These are phyloP conservation scores for Tonatia bakeri DNA, from an alignment of 2,113 vertebrate genomes.

Conservation along the genomic window DNA sequence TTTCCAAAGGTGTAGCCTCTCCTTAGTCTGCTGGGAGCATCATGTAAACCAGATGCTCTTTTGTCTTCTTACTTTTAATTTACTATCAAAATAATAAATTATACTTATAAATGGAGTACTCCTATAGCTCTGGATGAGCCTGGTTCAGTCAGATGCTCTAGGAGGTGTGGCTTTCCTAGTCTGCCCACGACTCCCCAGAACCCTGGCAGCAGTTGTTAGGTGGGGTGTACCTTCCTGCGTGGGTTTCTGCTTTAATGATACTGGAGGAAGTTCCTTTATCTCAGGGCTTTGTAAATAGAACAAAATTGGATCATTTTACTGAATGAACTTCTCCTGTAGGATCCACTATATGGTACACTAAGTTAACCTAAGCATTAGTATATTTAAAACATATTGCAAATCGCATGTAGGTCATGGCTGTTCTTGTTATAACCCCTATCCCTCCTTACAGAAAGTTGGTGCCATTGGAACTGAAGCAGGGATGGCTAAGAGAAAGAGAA, in stretches of 20 bases:
- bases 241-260: neutral
- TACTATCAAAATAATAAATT: neutral
- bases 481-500: neutral
- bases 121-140: neutral
- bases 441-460: neutral
- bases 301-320: neutral
- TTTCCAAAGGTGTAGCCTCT: neutral
- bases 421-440: neutral
- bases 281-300: neutral
- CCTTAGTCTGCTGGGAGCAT: neutral
- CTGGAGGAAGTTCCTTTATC: neutral
- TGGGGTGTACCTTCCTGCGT: neutral
- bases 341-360: neutral
- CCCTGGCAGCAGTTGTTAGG: too few species aligned
- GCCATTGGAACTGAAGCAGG: neutral
- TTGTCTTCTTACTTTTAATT: constrained; percentile 8
- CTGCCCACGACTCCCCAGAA: neutral
- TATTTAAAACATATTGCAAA: neutral
- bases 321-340: neutral
- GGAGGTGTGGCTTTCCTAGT: neutral
- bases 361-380: neutral
- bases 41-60: neutral
- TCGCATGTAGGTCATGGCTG: neutral
- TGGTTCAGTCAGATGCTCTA: neutral
- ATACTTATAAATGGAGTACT: neutral